Base-by-base conservation (phyloP, 2,888 invertebrate species). In the Ichneumoninae sp. region DNA sequence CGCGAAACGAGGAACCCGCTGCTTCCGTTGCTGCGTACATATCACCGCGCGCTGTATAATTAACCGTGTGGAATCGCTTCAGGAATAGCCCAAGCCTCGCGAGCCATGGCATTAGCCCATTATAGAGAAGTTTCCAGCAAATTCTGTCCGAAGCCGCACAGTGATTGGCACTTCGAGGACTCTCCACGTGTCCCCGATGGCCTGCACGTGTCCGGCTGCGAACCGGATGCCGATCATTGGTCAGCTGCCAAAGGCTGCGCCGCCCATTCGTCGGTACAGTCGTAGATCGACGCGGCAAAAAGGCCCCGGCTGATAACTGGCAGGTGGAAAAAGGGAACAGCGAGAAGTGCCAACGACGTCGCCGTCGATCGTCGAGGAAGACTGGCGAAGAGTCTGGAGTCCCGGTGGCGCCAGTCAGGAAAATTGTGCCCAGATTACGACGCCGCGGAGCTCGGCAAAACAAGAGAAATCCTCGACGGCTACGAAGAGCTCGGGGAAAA, bases 41-140 rank as follows among this genome's bases (percentile, higher is more conserved):
- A 63, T 63, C 57, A n/a, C 33, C n/a, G 33, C 0, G 44, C n/a
- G 8, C 69, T 52, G 33, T 69, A 69, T 69, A 69, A 69, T 69
- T 69, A 69, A 69, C 30, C 16, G 30, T 13, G 69, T 33, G 47
- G 47, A 69, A 69, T 69, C n/a, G 26, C 69, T 50, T 44, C 47
- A n/a, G 47, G 50, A 69, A 69, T 69, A 50, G 69, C 50, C 50
- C 30, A n/a, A 30, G 50, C 69, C 26, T 30, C 69, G 26, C 47
- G 69, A 33, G 63, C 33, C 33, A 63, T 63, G 30, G 63, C 13
- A 63, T 63, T 63, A 63, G 63, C 30, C 63, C 30, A 63, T 63
- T 63, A 63, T 30, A 63, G 63, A 63, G 16, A 30, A 63, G 63
- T 16, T 63, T 63, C 33, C 33, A 63, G 33, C n/a, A 63, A 33